Percentiles rank a stretch among this genome's conserved stretches.
These are phyloP conservation scores for Riparia riparia DNA, from an alignment of 2,113 vertebrate genomes.

Conservation along the genomic window DNA sequence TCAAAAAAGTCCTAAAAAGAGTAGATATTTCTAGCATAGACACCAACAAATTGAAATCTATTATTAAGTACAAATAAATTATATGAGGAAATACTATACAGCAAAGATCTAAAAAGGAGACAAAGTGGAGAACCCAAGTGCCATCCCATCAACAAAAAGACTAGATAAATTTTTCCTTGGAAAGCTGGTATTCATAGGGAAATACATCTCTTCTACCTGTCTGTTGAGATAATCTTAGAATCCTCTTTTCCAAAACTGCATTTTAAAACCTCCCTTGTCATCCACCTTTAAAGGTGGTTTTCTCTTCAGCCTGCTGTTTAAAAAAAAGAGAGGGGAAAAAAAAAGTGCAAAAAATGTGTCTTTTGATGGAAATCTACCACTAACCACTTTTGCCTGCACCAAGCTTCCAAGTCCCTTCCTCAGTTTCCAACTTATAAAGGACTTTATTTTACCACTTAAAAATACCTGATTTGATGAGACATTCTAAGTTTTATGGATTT, in stretches of 20 bases:
- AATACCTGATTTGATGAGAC: background rate
- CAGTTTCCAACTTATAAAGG: background rate
- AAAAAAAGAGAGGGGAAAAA: background rate
- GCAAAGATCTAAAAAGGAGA: background rate
- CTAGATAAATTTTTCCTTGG: background rate
- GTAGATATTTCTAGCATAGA: background rate
- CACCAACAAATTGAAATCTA: background rate
- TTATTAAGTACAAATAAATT: background rate
- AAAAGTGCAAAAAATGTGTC: rapidly evolving
- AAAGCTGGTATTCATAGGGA: background rate
- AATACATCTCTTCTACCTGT: rapidly evolving
- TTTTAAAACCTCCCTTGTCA: background rate
- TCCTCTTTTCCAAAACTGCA: background rate
- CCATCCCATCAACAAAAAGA: background rate
- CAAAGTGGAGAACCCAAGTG: rapidly evolving
- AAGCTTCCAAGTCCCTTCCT: background rate
- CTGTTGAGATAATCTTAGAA: background rate
- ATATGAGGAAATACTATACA: background rate
- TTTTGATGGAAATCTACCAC: background rate
- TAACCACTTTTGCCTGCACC: background rate
- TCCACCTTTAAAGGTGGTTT: background rate
- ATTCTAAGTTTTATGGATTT: background rate
- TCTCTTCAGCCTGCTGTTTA: rapidly evolving
- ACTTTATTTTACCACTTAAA: background rate
- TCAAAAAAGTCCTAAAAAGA: background rate